Evolutionary conservation across 1,140 invertebrate species (phyloP).

Genomic region (Gonatopus flavifemur): DNA sequence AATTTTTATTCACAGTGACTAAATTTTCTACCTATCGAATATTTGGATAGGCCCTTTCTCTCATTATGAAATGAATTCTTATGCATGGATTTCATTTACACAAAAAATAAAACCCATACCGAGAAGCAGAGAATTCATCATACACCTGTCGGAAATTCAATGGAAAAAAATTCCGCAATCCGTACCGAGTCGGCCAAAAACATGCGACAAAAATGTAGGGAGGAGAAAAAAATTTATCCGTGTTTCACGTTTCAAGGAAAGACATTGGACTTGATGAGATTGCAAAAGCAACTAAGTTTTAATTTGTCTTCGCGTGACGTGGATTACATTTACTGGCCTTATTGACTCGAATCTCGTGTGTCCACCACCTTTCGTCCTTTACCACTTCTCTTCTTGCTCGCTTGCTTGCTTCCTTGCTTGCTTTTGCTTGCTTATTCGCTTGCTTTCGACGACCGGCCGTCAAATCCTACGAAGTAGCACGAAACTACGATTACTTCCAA

Average conservation of each 20-base stretch:
- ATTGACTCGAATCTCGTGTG: constrained; percentile 37
- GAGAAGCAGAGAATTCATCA: no score
- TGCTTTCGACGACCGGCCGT: no score
- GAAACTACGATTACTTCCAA: no score
- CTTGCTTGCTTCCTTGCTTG: not conserved
- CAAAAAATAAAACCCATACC: no score
- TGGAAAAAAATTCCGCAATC: not conserved
- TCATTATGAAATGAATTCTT: no score
- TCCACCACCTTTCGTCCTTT: constrained; percentile 4
- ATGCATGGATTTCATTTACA: no score
- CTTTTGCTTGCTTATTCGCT: constrained; percentile 8
- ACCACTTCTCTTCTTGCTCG: constrained; percentile 2
- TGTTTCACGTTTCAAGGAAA: not conserved
- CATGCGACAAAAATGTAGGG: not conserved
- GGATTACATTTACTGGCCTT: constrained; percentile 45
- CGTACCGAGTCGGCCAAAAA: not conserved
- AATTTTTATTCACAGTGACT: no score
- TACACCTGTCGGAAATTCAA: no score
- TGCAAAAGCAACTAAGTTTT: constrained; percentile 51
- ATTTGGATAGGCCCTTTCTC: no score
- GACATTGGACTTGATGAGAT: constrained; percentile 37
- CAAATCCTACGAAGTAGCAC: no score
- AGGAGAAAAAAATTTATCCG: not conserved
- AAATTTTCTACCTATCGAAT: no score
- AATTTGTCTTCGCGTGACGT: constrained; percentile 51